Evolutionary conservation across 2,113 vertebrate genomes (phyloP).

Genomic region (Australoheros scitulus): DNA sequence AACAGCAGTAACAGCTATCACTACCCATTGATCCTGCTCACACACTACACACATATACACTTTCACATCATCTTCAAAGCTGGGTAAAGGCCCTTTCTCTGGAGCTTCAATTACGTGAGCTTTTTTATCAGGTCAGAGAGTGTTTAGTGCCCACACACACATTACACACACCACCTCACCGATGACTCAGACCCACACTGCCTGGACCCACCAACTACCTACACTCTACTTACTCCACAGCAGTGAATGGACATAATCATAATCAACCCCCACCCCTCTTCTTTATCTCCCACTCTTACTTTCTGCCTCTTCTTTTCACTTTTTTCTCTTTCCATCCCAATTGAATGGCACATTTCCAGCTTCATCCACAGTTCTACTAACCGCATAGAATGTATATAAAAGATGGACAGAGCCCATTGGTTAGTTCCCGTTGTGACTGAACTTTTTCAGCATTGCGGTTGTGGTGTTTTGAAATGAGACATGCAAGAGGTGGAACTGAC

Average conservation of each 20-base stretch:
- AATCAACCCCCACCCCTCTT: constrained; percentile 5
- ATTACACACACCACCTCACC: constrained; percentile 29
- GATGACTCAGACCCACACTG: constrained; percentile 68
- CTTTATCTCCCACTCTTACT: constrained; percentile 17
- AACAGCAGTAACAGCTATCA: constrained; percentile 14
- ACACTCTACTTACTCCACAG: constrained; percentile 43
- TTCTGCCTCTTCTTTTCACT: not conserved
- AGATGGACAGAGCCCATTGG: not conserved
- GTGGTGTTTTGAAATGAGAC: not conserved
- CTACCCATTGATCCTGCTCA: not conserved
- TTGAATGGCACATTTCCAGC: not conserved
- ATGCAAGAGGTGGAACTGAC: not conserved
- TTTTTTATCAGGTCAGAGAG: constrained; percentile 30
- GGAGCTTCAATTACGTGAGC: constrained; percentile 17
- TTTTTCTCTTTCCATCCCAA: not conserved
- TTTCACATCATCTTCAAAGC: not conserved
- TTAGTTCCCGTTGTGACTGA: not conserved
- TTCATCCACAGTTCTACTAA: not conserved
- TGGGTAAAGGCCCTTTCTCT: not conserved
- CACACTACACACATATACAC: not conserved
- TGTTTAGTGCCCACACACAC: constrained; percentile 4
- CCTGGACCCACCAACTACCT: constrained; percentile 47
- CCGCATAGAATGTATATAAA: not conserved
- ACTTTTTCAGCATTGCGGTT: too few species aligned
- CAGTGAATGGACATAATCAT: constrained; percentile 43